Base-by-base conservation (phyloP, 2,888 invertebrate genomes). In the Blastobasis lacticolella region DNA sequence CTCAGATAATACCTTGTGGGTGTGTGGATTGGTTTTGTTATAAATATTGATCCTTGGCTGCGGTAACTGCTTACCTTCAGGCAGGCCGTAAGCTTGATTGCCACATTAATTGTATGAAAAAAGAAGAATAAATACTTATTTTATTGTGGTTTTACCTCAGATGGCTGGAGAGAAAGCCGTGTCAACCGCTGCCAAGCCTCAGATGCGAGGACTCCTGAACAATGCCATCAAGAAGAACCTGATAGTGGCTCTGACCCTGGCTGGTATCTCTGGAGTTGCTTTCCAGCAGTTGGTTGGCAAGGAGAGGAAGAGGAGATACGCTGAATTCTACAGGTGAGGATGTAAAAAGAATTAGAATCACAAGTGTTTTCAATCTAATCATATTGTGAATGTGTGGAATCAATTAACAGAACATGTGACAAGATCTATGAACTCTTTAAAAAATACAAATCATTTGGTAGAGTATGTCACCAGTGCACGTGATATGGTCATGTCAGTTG, bases 281-380 rank as follows among this genome's bases (percentile, higher is more conserved):
- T 89, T 88, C 71, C 91, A 94, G 64, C 6, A 90, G 5, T 4
- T 90, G 0, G 71, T 92, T 0, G 89, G 88, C 52, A 90, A 92
- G 50, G 86, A 86, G 0, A 90, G 91, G 62, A 94, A 94, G 76
- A 76, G 81, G 60, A 88, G 79, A 59, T 95, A 95, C 63, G 94
- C 94, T 42, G 93, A 94, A 53, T 96, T 94, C 78, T 95, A 95
- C 90, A 94, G 92, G 96, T 95, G 82, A 59, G 45, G 46, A 46
- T 23, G 8, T 23, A 40, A n/a, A 43, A 37, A 6, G 40, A n/a
- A 38, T 48, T 47, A 36, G 37, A 42, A 37, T 7, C 49, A 40
- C 5, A 5, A 40, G 40, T 8, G 40, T 8, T 40, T 6, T 40
- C 8, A 8, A 8, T 40, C 40, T 8, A 40, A 5, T n/a, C n/a